phyloP scores from a whole-genome alignment of 2,113 vertebrate species.

The Electrona antarctica region DNA sequence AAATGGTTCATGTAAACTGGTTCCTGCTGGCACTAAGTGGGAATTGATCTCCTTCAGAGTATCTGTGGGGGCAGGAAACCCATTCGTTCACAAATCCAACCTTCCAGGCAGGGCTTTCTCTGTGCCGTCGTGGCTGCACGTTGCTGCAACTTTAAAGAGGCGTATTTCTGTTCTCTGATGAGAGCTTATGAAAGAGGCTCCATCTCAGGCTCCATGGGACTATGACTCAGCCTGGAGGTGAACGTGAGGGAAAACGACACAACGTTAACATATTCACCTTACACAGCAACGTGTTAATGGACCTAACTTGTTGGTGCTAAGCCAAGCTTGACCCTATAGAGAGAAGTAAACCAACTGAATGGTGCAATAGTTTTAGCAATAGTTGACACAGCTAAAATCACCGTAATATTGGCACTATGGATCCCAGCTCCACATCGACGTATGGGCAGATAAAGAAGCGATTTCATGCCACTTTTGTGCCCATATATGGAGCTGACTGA shows the following conservation, averaged over 20 bases:
- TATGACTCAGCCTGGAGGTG: background rate
- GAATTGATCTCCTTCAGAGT: conserved; percentile 1
- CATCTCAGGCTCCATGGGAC: background rate
- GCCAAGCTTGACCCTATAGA: background rate
- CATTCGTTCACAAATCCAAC: conserved; percentile 9
- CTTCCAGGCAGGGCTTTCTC: background rate
- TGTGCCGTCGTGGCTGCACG: background rate
- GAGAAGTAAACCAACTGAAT: background rate
- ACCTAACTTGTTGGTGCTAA: background rate
- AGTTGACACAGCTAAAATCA: background rate
- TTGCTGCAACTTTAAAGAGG: background rate
- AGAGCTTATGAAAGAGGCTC: background rate
- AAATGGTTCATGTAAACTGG: background rate
- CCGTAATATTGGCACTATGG: conserved; percentile 1
- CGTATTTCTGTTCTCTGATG: conserved; percentile 1
- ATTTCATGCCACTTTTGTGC: background rate
- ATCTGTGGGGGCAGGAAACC: background rate
- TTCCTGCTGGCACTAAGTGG: conserved; percentile 1
- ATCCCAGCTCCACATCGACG: conserved; percentile 7
- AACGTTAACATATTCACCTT: background rate
- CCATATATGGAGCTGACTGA: no score
- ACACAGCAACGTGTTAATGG: no score
- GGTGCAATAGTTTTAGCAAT: background rate
- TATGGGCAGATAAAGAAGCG: background rate
- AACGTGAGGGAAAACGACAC: background rate